Evolutionary conservation across 1,140 invertebrate genomes (phyloP).

Genomic region (Papilio helenus): DNA sequence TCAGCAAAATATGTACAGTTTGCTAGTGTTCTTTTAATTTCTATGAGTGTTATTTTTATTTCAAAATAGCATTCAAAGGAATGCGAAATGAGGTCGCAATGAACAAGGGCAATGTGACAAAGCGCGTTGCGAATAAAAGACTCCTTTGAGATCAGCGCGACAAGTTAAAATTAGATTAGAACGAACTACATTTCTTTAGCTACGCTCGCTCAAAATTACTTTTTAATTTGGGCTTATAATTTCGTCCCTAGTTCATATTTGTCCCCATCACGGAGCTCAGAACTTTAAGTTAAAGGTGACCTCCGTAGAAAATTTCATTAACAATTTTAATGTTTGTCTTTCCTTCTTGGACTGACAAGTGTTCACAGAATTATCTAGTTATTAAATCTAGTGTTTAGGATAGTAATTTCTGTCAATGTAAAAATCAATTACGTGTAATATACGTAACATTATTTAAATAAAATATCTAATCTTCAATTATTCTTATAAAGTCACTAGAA

Average conservation of each 20-base stretch:
- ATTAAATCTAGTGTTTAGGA: too few species aligned
- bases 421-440: too few species aligned
- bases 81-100: conserved; percentile 17
- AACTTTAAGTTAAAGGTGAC: too few species aligned
- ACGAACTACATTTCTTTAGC: neutral
- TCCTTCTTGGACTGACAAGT: too few species aligned
- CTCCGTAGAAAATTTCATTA: too few species aligned
- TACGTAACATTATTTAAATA: too few species aligned
- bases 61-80: conserved; percentile 24
- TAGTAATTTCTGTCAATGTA: too few species aligned
- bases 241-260: neutral
- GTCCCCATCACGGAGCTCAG: too few species aligned
- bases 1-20: neutral
- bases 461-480: too few species aligned
- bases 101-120: conserved; percentile 24
- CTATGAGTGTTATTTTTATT: neutral
- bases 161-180: conserved; percentile 26
- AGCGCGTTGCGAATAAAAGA: conserved; percentile 9
- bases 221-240: neutral
- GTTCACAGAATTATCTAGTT: too few species aligned
- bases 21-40: neutral
- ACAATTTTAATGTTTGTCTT: too few species aligned
- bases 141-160: conserved; percentile 17
- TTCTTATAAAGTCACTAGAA: too few species aligned
- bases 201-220: neutral